Evolutionary conservation across 2,888 invertebrate genomes (phyloP), one percentile per base, ranked within the genome.

Genomic region (Chalcosyrphus nemorum): DNA sequence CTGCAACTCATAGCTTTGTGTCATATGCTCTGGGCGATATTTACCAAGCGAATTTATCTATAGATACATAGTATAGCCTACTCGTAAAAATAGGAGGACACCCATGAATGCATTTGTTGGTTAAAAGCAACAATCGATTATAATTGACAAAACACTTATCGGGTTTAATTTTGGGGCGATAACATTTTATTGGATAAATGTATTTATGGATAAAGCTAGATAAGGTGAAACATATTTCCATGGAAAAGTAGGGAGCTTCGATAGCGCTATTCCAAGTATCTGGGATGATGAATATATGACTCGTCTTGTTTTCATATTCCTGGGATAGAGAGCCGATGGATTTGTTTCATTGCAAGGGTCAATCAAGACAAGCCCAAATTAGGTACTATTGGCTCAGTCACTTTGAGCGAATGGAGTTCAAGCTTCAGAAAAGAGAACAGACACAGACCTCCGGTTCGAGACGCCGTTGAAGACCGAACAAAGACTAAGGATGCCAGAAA

Each of bases 91-190:
- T 15, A 61, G 6, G 19, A 47, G 11, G 21, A 15, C 27, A 2
- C 50, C 15, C 35, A n/a, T 6, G 32, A 54, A 63, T 63, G 56
- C 66, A 76, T 50, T 76, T 65, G 57, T 52, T n/a, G 38, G 24
- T 29, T 71, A 65, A 78, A 56, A 63, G 56, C 66, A 63, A 78
- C 66, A 82, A 82, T 82, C 82, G 82, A 82, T 82, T 82, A 78
- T 72, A 82, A 74, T 78, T 82, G 78, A 78, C 82, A 82, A 63
- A 78, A 41, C 78, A 71, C 68, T 78, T 74, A 82, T 78, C 78
- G 72, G 27, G 19, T 43, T 72, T 68, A 78, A 72, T 72, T 82
- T 72, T 27, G 47, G 54, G 19, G 11, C 43, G 77, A 82, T 82
- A 78, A 68, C 38, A 43, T 13, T 68, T 78, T 72, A 82, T 82